phyloP scores from a whole-genome alignment of 92 coral and sea anemone species.

The Zoanthus gigantus region DNA sequence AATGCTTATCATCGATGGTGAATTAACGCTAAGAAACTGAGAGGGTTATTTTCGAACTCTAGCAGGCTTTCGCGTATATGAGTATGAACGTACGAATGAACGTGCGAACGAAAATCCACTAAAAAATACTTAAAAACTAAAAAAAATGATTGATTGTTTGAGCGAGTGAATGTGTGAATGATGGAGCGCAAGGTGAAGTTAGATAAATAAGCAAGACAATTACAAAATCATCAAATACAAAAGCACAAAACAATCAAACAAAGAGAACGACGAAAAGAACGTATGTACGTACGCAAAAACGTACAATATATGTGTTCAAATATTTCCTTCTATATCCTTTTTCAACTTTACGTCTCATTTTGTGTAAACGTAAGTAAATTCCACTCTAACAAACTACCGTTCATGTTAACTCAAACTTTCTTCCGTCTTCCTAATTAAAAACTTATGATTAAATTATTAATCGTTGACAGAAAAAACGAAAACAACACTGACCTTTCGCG shows the following conservation, averaged over 20 bases:
- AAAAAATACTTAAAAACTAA: neutral
- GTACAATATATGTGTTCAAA: neutral
- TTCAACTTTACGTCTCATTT: neutral
- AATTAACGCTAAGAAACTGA: neutral
- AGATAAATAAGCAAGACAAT: neutral
- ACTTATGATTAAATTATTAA: too few relatives aligned
- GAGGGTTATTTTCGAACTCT: neutral
- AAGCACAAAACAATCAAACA: neutral
- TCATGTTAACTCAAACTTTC: too few relatives aligned
- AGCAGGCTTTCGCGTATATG: neutral
- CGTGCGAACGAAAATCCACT: neutral
- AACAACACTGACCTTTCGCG: too few relatives aligned
- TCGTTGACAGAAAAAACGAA: too few relatives aligned
- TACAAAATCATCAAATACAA: neutral
- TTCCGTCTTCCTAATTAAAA: too few relatives aligned
- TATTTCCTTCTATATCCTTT: neutral
- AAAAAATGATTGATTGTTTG: neutral
- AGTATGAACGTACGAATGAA: neutral
- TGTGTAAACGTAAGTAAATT: neutral
- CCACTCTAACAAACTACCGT: too few relatives aligned
- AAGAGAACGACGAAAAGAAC: neutral
- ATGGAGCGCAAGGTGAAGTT: neutral
- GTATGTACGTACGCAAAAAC: slow-evolving; percentile 22
- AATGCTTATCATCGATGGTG: neutral
- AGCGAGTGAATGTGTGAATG: slow-evolving; percentile 13